A percentile compares a stretch with the other conserved stretches of the same genome.
Evolutionary conservation across 2,888 invertebrate species (phyloP).

Genomic region (Lithophane leautieri): DNA sequence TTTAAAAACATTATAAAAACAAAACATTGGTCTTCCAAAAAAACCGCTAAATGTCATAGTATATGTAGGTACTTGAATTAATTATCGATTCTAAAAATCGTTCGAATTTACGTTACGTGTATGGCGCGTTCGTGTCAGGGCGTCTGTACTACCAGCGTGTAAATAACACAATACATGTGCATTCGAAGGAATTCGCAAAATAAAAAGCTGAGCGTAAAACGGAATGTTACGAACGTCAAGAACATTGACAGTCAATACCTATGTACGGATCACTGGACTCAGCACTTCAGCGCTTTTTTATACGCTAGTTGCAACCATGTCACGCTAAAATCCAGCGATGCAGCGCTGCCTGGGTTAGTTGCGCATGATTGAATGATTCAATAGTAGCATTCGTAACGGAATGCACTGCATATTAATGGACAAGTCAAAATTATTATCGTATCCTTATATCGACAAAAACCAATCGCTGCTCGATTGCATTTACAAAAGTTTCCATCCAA

Average conservation of each 20-base stretch:
- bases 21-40: too few species aligned
- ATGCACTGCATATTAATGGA: too few species aligned
- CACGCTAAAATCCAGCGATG: background rate
- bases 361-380: conserved; percentile 13
- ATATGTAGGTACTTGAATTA: background rate
- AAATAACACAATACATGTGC: too few species aligned
- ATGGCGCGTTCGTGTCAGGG: background rate
- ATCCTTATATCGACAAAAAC: background rate
- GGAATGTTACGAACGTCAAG: background rate
- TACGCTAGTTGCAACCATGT: background rate
- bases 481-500: background rate
- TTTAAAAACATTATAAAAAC: background rate
- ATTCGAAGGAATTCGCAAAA: background rate
- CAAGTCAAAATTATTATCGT: background rate
- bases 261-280: conserved; percentile 19
- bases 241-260: conserved; percentile 1
- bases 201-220: background rate
- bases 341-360: background rate
- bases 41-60: background rate
- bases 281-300: background rate
- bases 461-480: background rate
- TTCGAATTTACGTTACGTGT: background rate
- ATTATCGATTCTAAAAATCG: background rate
- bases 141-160: background rate
- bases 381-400: background rate